These are phyloP conservation scores for Pachyramphus minor DNA, from an alignment of 2,113 vertebrate genomes.

Conservation along the genomic window DNA sequence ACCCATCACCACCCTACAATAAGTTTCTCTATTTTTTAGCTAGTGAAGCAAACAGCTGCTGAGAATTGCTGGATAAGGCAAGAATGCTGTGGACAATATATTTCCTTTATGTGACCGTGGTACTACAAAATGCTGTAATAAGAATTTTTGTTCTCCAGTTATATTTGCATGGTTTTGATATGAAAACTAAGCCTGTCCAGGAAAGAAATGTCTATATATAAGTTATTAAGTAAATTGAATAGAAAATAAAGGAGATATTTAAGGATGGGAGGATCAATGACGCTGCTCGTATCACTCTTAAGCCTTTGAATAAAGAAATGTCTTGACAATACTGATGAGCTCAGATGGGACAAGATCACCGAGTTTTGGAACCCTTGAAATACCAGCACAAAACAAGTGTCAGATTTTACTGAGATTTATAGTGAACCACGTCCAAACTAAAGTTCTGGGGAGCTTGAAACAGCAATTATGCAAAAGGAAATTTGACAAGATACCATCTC, in stretches of 20 bases:
- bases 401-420: slow-evolving; percentile 6
- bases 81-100: background rate
- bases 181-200: background rate
- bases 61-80: background rate
- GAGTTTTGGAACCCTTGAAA: slow-evolving; percentile 9
- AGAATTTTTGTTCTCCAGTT: background rate
- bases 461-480: background rate
- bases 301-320: slow-evolving; percentile 12
- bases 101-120: background rate
- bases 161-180: background rate
- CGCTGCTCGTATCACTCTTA: background rate
- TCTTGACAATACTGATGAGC: background rate
- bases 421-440: background rate
- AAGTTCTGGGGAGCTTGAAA: slow-evolving; percentile 1
- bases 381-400: background rate
- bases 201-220: background rate
- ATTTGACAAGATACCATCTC: background rate
- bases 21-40: background rate
- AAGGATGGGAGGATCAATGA: background rate
- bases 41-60: background rate
- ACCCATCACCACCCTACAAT: background rate
- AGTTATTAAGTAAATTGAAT: background rate
- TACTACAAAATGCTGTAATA: background rate
- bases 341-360: background rate
- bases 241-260: background rate